phyloP scores from a whole-genome alignment of 2,113 vertebrate species.

The Barnardius zonarius region DNA sequence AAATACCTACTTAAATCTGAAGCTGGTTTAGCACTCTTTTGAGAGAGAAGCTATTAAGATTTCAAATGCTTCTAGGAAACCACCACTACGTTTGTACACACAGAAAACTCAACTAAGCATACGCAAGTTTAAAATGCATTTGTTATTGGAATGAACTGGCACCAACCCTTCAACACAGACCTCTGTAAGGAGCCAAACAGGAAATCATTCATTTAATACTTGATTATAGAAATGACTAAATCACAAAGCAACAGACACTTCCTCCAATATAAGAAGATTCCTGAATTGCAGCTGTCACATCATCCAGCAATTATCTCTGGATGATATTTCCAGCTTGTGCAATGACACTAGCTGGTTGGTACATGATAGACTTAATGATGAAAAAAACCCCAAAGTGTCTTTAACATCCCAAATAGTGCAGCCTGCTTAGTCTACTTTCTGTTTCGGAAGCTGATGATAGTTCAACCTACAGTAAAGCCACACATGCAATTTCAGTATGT shows the following conservation, averaged over 20 bases:
- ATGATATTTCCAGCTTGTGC: background rate
- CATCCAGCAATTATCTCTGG: slow-evolving; percentile 17
- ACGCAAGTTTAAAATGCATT: slow-evolving; percentile 21
- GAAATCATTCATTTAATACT: slow-evolving; percentile 39
- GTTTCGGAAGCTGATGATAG: background rate
- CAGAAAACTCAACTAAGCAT: background rate
- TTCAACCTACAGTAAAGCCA: background rate
- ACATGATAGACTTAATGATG: background rate
- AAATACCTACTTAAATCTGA: background rate
- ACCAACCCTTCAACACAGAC: background rate
- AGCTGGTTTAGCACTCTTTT: background rate
- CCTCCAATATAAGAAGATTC: slow-evolving; percentile 15
- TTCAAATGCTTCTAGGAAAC: background rate
- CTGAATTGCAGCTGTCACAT: slow-evolving; percentile 26
- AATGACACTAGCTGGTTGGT: background rate
- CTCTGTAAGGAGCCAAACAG: slow-evolving; percentile 14
- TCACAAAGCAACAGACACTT: slow-evolving; percentile 31
- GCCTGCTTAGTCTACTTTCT: background rate
- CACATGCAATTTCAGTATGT: background rate
- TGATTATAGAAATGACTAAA: slow-evolving; percentile 27
- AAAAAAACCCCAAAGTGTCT: background rate
- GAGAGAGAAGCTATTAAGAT: background rate
- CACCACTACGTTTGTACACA: background rate
- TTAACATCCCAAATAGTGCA: background rate
- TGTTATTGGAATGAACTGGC: slow-evolving; percentile 2